Conservation (phyloP, 2,888 invertebrate genomes). For the Lycaena phlaeas region DNA sequence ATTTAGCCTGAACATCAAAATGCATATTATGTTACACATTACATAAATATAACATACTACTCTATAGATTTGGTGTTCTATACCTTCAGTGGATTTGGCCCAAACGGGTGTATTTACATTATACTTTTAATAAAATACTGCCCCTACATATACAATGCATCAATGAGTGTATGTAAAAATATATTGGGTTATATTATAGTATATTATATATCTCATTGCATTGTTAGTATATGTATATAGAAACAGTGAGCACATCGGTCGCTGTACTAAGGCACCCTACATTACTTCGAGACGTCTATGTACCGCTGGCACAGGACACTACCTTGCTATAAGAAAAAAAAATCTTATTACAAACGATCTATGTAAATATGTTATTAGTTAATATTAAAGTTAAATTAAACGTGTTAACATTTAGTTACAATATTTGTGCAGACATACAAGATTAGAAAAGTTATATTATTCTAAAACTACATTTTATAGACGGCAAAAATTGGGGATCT, state of each 20-base stretch:
- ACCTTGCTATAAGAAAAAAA: constrained; percentile 16
- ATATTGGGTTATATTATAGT: too few relatives aligned
- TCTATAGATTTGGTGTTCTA: constrained; percentile 49
- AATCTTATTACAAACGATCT: constrained; percentile 1
- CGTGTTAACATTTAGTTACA: not conserved
- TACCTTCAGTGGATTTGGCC: constrained; percentile 69
- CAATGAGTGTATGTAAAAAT: too few relatives aligned
- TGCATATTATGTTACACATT: constrained; percentile 5
- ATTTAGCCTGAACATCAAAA: constrained; percentile 25
- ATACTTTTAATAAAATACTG: constrained; percentile 18
- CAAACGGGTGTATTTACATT: constrained; percentile 47
- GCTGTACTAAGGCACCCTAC: constrained; percentile 20
- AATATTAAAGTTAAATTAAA: not conserved
- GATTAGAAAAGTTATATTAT: too few relatives aligned
- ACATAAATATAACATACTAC: constrained; percentile 28
- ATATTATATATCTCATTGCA: too few relatives aligned
- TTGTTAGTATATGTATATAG: too few relatives aligned
- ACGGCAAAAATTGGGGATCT: too few relatives aligned
- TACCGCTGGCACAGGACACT: constrained; percentile 11
- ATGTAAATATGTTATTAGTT: not conserved
- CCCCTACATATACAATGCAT: constrained; percentile 15
- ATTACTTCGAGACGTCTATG: constrained; percentile 14
- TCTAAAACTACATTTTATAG: too few relatives aligned
- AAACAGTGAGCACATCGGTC: not conserved
- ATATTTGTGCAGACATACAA: not conserved